phyloP scores from a whole-genome alignment of 2,797 vertebrate genomes.

The Arctocebus calabarensis region DNA sequence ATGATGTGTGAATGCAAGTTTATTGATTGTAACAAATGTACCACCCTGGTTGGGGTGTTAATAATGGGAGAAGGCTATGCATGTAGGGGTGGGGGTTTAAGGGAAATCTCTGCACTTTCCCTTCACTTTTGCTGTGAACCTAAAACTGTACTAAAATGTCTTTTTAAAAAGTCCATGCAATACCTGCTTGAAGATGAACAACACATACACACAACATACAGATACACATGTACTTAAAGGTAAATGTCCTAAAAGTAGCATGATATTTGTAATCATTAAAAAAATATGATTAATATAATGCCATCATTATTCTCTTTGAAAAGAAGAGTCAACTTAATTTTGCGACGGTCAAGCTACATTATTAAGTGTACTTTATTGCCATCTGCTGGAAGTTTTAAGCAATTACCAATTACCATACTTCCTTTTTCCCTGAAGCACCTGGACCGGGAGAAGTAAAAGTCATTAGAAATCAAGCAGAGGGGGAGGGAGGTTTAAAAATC shows the following conservation, averaged over 20 bases:
- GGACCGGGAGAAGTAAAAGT: background rate
- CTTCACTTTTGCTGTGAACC: background rate
- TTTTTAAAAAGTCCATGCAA: background rate
- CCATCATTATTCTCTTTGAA: background rate
- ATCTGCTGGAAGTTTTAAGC: constrained; percentile 68
- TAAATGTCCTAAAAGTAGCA: background rate
- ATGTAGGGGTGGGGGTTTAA: background rate
- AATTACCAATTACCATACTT: constrained; percentile 29
- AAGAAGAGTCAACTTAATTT: background rate
- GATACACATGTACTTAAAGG: background rate
- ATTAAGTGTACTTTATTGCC: constrained; percentile 52
- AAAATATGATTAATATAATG: background rate
- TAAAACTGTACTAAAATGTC: background rate
- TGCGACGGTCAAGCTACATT: background rate
- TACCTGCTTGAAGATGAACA: constrained; percentile 7
- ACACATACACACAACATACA: background rate
- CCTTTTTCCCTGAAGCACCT: background rate
- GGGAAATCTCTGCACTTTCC: background rate
- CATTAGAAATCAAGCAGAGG: background rate
- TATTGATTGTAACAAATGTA: background rate
- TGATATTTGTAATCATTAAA: constrained; percentile 16
- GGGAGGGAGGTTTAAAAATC: background rate
- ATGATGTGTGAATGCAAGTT: background rate
- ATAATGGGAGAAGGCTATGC: background rate
- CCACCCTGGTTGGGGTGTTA: background rate